Evolutionary conservation across 2,113 vertebrate genomes (phyloP).

Genomic region (Rhagologus leucostigma): DNA sequence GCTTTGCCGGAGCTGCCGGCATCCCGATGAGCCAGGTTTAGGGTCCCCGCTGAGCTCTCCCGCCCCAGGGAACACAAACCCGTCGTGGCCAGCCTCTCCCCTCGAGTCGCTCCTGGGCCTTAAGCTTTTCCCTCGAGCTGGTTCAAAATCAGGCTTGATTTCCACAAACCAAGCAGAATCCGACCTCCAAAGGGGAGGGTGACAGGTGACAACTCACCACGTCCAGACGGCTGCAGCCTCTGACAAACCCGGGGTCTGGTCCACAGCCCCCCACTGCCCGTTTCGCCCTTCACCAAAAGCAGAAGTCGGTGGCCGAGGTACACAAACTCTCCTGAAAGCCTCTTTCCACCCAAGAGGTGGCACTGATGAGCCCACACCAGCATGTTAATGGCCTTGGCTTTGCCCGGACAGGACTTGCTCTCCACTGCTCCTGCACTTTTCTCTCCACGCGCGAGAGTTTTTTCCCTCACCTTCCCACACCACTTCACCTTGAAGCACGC

Average conservation of each 20-base stretch:
- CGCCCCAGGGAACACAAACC: not conserved
- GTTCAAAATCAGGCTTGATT: not conserved
- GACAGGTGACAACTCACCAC: not conserved
- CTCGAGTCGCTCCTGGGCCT: fast-evolving
- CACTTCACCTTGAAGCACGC: not conserved
- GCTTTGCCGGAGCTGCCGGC: not conserved
- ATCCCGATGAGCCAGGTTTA: fast-evolving
- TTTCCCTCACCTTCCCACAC: not conserved
- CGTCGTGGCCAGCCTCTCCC: not conserved
- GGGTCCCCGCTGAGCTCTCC: not conserved
- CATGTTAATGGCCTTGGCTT: fast-evolving
- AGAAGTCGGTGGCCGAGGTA: no score
- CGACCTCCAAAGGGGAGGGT: not conserved
- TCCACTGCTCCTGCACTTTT: not conserved
- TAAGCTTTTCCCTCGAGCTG: not conserved
- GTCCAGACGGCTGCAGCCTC: not conserved
- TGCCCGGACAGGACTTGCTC: fast-evolving
- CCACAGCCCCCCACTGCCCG: fast-evolving
- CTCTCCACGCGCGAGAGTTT: fast-evolving
- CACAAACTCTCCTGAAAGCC: not conserved
- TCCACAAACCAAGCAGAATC: not conserved
- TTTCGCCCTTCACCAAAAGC: not conserved
- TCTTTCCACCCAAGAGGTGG: slow-evolving; percentile 26
- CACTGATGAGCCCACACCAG: slow-evolving; percentile 17
- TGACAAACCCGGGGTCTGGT: fast-evolving